Evolutionary conservation across 2,888 invertebrate genomes (phyloP).

Genomic region (Sinohyriopsis cumingii): DNA sequence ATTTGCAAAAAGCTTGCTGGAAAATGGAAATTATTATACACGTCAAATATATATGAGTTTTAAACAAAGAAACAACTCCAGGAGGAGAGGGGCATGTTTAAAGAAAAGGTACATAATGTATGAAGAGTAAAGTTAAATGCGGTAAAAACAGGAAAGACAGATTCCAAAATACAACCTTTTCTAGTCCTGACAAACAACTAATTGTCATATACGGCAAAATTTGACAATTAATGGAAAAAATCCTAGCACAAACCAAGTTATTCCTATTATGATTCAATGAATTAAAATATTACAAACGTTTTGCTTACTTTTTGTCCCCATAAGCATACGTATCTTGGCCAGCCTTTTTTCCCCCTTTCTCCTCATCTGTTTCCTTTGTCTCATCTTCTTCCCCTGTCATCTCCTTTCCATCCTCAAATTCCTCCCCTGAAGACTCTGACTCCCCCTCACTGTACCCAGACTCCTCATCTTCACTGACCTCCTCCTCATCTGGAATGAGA

Average conservation of each 20-base stretch:
- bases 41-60: too few species aligned
- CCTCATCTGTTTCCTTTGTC: conserved; percentile 7
- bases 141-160: neutral
- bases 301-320: conserved; percentile 9
- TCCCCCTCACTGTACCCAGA: conserved; percentile 18
- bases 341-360: conserved; percentile 24
- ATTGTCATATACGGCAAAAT: too few species aligned
- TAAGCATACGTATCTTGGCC: conserved; percentile 28
- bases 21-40: too few species aligned
- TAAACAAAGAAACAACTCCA: too few species aligned
- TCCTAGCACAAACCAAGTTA: neutral
- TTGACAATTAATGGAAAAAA: neutral
- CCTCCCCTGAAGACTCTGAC: conserved; percentile 10
- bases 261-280: too few species aligned
- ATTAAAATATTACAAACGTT: too few species aligned
- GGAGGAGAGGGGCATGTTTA: too few species aligned
- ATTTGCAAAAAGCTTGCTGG: too few species aligned
- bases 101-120: neutral
- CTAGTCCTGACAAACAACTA: too few species aligned
- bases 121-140: neutral
- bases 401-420: conserved; percentile 16
- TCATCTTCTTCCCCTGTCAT: conserved; percentile 12
- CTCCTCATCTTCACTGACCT: conserved; percentile 12
- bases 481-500: neutral
- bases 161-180: too few species aligned